Conservation (phyloP, 2,113 vertebrate species). For the Pseudorhombus dupliciocellatus region DNA sequence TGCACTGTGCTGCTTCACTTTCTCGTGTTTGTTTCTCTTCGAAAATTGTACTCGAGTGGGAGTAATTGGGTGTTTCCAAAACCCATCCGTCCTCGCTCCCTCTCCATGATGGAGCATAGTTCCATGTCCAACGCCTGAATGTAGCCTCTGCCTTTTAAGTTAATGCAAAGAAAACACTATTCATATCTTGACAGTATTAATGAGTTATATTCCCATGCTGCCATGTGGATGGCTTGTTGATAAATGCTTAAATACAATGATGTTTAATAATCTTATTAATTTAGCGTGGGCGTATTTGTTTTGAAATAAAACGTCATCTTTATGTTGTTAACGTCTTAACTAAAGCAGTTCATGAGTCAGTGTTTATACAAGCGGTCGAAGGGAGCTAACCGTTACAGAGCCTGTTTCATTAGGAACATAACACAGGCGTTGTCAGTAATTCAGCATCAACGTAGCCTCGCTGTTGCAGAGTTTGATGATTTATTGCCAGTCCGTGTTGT, state of each 20-base stretch:
- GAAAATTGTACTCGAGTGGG: background rate
- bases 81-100: background rate
- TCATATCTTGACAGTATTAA: no score
- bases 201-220: no score
- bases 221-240: no score
- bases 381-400: background rate
- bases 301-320: no score
- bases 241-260: no score
- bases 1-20: conserved; percentile 14
- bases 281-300: no score
- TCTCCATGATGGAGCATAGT: background rate
- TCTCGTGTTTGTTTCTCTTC: background rate
- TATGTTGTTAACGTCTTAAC: no score
- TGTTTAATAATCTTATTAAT: no score
- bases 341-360: background rate
- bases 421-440: background rate
- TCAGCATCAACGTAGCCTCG: background rate
- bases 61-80: background rate
- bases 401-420: background rate
- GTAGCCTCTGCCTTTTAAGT: background rate
- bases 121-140: background rate
- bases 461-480: background rate
- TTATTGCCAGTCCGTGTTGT: background rate
- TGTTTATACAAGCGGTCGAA: background rate
- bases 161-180: background rate